Evolutionary conservation across 2,113 vertebrate species (phyloP), one percentile per base, ranked within the genome.

Genomic region (Merops nubicus): DNA sequence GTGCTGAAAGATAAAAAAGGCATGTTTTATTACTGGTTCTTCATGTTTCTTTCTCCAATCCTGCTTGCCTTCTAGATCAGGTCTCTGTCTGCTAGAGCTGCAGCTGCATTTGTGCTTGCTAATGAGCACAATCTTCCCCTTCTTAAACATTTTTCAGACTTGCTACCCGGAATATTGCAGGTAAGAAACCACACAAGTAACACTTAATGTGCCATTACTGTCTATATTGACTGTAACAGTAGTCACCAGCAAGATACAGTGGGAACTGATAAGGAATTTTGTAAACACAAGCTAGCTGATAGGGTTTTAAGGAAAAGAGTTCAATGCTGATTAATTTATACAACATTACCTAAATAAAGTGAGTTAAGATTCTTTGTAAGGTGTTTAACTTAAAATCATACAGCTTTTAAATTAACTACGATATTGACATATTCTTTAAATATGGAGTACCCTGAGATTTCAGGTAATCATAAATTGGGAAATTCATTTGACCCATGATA

Each of bases 111-210:
- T 94, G 98, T 99, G n/a, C 98, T 99, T 92, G 98, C 99, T 87
- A 99, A 99, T 56, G 99, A 99, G 91, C 97, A 99, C 95, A 99
- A 99, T 96, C 96, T 98, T 9, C 98, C 98, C 9, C 98, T 99
- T 47, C 98, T 99, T 81, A 99, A 99, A 97, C 99, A 99, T 96
- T 99, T 99, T 92, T 95, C 99, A 40, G 99, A 99, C 96, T 98
- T 99, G 81, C 97, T 99, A 57, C 99, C 99, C 1, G 99, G 99
- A 85, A 98, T 99, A 84, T 97, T 99, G 92, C 99, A 99, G 99
- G 99, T 99, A 94, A 97, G 97, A 88, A 93, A 56, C 70, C 9
- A 34, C 51, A 16, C n/a, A 59, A n/a, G 12, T 47, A 62, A 53
- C 5, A 28, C 8, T n/a, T 47, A 34, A 12, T 40, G 20, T 78